Evolutionary conservation across 1,140 invertebrate species (phyloP), one percentile per base, ranked within the genome.

Genomic region (Stenopsyche tienmushanensis): DNA sequence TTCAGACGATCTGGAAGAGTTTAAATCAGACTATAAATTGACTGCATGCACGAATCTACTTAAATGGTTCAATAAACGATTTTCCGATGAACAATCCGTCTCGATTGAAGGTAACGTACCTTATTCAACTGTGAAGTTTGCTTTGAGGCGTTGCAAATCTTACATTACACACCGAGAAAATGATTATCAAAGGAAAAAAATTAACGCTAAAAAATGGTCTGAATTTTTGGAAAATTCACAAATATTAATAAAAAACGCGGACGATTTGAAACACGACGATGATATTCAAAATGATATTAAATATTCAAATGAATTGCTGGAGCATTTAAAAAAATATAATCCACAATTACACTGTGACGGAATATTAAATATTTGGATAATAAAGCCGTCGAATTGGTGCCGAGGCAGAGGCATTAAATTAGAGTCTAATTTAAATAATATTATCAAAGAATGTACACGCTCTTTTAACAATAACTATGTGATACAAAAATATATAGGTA

Each of bases 401-500:
- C 83, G 92, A 71, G 94, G 95, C 0, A 83, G 88, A 69, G 94
- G 94, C n/a, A 96, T 97, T 29, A 75, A 79, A 60, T 75, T 85
- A 67, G 78, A 78, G 23, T 83, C 78, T 52, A 78, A 79, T 64
- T 72, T 83, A 45, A 76, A 77, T 58, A 78, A 88, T 10, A 93
- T 97, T 73, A 91, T 71, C 79, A 85, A 62, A 84, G 80, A 79
- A 75, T 84, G 65, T 81, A 83, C 72, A 13, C 75, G 73, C 70
- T 44, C 72, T 15, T 76, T 79, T 1, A 86, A 87, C 64, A 82
- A 84, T 64, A 89, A 90, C 77, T 95, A 90, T 76, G 85, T 96
- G 24, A 86, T 94, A 17, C 94, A 96, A 76, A 97, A 97, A 80
- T 97, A 97, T 77, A 95, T 97, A 69, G 93, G 92, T 93, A 75